Evolutionary conservation across 2,797 vertebrate species (phyloP).

Genomic region (Acrossocheilus wenchowensis): DNA sequence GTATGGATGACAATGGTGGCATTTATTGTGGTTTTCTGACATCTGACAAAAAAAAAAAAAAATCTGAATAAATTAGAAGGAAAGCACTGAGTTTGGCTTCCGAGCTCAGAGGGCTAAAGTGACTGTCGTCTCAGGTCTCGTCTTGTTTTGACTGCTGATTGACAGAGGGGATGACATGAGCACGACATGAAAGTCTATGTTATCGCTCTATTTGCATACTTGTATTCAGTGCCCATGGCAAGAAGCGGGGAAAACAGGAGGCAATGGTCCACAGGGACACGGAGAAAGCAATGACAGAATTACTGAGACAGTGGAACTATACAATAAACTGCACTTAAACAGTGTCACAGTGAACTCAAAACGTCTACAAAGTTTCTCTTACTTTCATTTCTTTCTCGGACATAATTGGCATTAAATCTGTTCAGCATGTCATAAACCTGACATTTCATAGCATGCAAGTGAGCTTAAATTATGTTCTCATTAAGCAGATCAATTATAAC

Average conservation of each 20-base stretch:
- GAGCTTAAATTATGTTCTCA: constrained; percentile 75
- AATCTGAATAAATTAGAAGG: constrained; percentile 75
- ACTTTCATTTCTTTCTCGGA: constrained; percentile 53
- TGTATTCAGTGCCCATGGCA: constrained; percentile 67
- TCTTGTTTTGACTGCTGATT: constrained; percentile 57
- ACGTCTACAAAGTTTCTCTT: background rate
- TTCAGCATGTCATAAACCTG: constrained; percentile 73
- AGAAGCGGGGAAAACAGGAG: constrained; percentile 67
- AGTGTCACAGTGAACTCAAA: constrained; percentile 26
- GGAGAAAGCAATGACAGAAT: constrained; percentile 44
- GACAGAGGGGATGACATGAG: constrained; percentile 63
- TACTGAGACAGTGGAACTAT: constrained; percentile 27
- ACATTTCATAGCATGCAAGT: constrained; percentile 73
- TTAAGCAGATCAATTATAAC: constrained; percentile 77
- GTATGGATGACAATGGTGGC: constrained; percentile 78
- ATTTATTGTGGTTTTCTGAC: constrained; percentile 79
- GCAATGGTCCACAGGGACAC: constrained; percentile 60
- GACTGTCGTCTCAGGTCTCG: constrained; percentile 60
- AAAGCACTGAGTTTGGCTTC: constrained; percentile 66
- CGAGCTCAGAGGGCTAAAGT: constrained; percentile 55
- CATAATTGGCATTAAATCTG: constrained; percentile 74
- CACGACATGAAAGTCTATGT: constrained; percentile 69
- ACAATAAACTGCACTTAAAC: constrained; percentile 37
- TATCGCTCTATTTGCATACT: constrained; percentile 72
- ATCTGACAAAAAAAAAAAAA: constrained; percentile 68